Base-by-base conservation (phyloP, 2,113 vertebrate genomes). In the Cygnus atratus region DNA sequence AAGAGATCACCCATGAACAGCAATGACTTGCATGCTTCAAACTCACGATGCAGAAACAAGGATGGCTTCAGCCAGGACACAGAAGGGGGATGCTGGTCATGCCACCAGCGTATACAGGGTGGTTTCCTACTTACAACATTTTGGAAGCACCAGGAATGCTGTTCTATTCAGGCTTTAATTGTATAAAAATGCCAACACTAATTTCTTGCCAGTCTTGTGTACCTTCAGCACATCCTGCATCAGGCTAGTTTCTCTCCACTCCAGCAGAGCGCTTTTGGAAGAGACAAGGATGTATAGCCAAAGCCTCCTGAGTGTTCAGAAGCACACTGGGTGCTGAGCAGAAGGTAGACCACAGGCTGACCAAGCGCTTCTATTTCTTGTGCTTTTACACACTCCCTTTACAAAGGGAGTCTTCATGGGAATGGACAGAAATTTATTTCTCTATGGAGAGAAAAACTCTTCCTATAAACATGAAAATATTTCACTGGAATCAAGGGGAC, bases 71-170 rank as follows among this genome's bases (percentile, higher is more conserved):
- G 11, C 31, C 0, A 0, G 9, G 4, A n/a, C 21, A 14, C 48
- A 6, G 9, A 22, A 54, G 68, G 13, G 29, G 9, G 24, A 13
- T 5, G 29, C 65, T 57, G 29, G 46, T 25, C 58, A 57, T 41
- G 22, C 41, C 81, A 43, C 10, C 58, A 52, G 29, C 1, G 0
- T 1, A 9, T 3, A 2, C 63, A 84, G 18, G 6, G 1, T 5
- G 3, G 24, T 67, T 85, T 78, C 72, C 72, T 28, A n/a, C 50
- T 41, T 21, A 15, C 15, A 61, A 29, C 11, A 9, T 48, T 15
- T 65, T 57, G 33, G 44, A 71, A 68, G 35, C 39, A 66, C 29
- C 44, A 44, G 39, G 46, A 59, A 59, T 63, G 74, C 65, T 81
- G n/a, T 73, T 70, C 37, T 20, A 11, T 24, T 48, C 77, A 21